Conservation (phyloP, 92 coral and sea anemone genomes). For the Micromussa lordhowensis region DNA sequence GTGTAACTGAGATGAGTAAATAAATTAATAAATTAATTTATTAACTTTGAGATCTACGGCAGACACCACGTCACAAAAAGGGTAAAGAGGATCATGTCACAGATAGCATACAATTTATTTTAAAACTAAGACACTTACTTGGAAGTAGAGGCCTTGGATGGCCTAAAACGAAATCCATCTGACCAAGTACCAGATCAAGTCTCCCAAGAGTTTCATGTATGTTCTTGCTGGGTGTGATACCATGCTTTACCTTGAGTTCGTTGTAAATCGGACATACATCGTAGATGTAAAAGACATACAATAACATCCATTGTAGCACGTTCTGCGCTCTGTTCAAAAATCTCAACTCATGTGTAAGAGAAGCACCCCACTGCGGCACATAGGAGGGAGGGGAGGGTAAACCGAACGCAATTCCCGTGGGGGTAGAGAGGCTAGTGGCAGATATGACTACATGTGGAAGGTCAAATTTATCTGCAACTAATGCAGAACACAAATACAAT, state of each 20-base stretch:
- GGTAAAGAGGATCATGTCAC: neutral
- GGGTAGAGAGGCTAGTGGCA: neutral
- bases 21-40: too few relatives aligned
- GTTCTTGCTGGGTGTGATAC: conserved; percentile 37
- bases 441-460: conserved; percentile 41
- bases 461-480: conserved; percentile 34
- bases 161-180: conserved; percentile 12
- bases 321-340: conserved; percentile 23
- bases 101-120: neutral
- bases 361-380: conserved; percentile 18
- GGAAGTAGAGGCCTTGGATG: conserved; percentile 11
- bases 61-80: too few relatives aligned
- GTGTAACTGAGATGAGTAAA: neutral
- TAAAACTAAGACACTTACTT: neutral
- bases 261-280: neutral
- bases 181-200: conserved; percentile 33
- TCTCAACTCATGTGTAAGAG: conserved; percentile 11
- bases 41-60: too few relatives aligned
- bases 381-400: conserved; percentile 37
- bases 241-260: conserved; percentile 21
- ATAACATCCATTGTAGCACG: neutral
- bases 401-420: conserved; percentile 2
- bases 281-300: neutral
- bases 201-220: conserved; percentile 30
- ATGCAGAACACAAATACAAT: conserved; percentile 21